These are phyloP conservation scores for Percopsis transmontana DNA, from an alignment of 2,113 vertebrate genomes.

Conservation along the genomic window DNA sequence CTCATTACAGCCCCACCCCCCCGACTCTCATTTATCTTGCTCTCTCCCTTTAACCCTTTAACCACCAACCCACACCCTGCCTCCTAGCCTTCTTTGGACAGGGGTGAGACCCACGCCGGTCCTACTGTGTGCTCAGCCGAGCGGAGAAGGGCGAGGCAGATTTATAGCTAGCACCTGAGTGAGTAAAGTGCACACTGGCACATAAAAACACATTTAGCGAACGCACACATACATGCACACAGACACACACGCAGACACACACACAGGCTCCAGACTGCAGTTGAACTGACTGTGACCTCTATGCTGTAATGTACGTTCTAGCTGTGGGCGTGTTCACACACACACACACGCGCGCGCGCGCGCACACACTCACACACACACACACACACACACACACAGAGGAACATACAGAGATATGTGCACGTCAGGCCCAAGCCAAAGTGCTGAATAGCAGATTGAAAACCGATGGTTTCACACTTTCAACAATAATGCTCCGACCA, in stretches of 20 bases:
- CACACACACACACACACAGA: neutral
- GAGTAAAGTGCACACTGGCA: slow-evolving; percentile 46
- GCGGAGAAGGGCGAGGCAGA: slow-evolving; percentile 54
- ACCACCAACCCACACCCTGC: slow-evolving; percentile 5
- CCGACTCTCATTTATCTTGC: slow-evolving; percentile 43
- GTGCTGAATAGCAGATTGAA: slow-evolving; percentile 2
- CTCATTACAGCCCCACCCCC: slow-evolving; percentile 56
- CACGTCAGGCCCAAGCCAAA: neutral
- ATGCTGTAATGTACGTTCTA: neutral
- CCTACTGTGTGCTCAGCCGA: slow-evolving; percentile 42
- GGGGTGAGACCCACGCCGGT: slow-evolving; percentile 24
- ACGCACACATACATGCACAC: slow-evolving; percentile 8
- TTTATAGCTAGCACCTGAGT: slow-evolving; percentile 64
- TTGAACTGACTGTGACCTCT: neutral
- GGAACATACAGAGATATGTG: neutral
- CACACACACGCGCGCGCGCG: neutral
- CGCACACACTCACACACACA: neutral
- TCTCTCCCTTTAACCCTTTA: slow-evolving; percentile 37
- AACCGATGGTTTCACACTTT: slow-evolving; percentile 10
- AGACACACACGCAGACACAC: neutral
- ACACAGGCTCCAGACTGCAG: slow-evolving; percentile 2
- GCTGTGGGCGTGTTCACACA: neutral
- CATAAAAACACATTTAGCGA: slow-evolving; percentile 32
- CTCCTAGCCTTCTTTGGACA: slow-evolving; percentile 21
- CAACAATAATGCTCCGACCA: slow-evolving; percentile 46